Conservation (phyloP, 1,140 invertebrate species). For the Samia ricini region DNA sequence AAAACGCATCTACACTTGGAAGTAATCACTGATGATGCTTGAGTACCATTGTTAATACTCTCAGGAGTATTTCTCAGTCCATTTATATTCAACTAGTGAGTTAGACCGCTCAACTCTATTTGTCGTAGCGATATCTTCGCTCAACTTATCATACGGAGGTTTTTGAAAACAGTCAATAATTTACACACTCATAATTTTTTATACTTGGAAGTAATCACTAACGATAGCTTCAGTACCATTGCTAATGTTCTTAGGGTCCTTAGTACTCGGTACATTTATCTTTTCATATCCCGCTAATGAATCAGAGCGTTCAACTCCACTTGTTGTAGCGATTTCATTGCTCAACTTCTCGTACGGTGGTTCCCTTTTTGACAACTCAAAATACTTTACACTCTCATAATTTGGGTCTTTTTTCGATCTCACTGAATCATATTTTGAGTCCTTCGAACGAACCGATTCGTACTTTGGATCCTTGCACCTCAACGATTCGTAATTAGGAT, state of each 20-base stretch:
- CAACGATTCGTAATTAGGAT: constrained; percentile 70
- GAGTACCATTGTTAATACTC: constrained; percentile 63
- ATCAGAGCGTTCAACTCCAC: constrained; percentile 59
- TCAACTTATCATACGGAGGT: not conserved
- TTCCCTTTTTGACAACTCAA: constrained; percentile 70
- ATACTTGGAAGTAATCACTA: constrained; percentile 77
- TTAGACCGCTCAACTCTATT: no score
- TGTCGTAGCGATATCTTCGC: no score
- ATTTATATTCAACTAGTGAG: constrained; percentile 68
- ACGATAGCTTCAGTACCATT: constrained; percentile 62
- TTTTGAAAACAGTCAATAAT: not conserved
- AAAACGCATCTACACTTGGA: constrained; percentile 75
- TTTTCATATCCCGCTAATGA: constrained; percentile 74
- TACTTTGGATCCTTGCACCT: constrained; percentile 82
- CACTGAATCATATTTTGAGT: constrained; percentile 71
- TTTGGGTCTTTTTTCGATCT: constrained; percentile 74
- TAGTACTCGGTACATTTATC: constrained; percentile 56
- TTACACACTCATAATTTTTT: constrained; percentile 29
- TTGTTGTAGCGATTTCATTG: constrained; percentile 47
- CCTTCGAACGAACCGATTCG: constrained; percentile 80
- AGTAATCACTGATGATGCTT: constrained; percentile 74
- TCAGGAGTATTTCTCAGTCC: constrained; percentile 48
- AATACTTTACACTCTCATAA: constrained; percentile 79
- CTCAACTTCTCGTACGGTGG: constrained; percentile 77
- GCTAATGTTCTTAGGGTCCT: constrained; percentile 64